phyloP scores from a whole-genome alignment of 1,140 invertebrate species.

The Maniola jurtina region DNA sequence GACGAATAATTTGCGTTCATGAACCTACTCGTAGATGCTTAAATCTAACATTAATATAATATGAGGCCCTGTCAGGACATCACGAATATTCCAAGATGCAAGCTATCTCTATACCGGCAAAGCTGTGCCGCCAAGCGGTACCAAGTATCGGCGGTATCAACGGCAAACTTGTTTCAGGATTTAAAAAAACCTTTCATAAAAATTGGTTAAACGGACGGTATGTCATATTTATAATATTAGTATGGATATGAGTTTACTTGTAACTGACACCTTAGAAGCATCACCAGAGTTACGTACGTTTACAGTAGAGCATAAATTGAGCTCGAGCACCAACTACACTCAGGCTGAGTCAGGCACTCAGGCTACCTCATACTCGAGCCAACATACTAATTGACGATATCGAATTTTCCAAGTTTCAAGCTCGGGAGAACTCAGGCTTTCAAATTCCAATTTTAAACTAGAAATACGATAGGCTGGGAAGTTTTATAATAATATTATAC shows the following conservation, averaged over 20 bases:
- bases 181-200: too few species aligned
- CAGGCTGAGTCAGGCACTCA: slow-evolving; percentile 30
- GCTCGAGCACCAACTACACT: slow-evolving; percentile 37
- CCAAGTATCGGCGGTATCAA: too few species aligned
- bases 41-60: too few species aligned
- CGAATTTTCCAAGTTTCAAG: slow-evolving; percentile 33
- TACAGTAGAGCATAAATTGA: slow-evolving; percentile 18
- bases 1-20: too few species aligned
- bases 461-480: slow-evolving; percentile 49
- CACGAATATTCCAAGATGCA: too few species aligned
- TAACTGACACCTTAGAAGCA: not conserved
- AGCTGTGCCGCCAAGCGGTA: too few species aligned
- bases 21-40: too few species aligned
- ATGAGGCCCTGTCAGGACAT: too few species aligned
- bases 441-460: slow-evolving; percentile 65
- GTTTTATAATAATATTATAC: slow-evolving; percentile 43
- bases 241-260: not conserved
- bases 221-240: too few species aligned
- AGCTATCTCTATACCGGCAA: too few species aligned
- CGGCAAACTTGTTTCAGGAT: too few species aligned
- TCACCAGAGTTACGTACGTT: not conserved
- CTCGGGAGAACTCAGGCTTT: slow-evolving; percentile 39
- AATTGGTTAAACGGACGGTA: too few species aligned
- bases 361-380: slow-evolving; percentile 32
- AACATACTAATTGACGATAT: slow-evolving; percentile 35